A percentile compares a stretch with the other conserved stretches of the same genome.
phyloP scores from a whole-genome alignment of 2,113 vertebrate species.

The Grus americana region DNA sequence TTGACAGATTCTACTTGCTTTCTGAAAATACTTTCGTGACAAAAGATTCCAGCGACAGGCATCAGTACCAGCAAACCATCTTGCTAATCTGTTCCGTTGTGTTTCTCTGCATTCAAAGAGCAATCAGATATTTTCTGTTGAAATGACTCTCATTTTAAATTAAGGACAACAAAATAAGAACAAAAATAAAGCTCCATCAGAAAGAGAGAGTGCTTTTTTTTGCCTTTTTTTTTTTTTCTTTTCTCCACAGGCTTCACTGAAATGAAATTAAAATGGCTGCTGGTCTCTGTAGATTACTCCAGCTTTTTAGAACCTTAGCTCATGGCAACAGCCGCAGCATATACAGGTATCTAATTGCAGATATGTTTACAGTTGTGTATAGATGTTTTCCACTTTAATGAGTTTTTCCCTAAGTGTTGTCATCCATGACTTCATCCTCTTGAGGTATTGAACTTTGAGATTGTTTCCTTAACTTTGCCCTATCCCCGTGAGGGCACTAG shows the following conservation, averaged over 20 bases:
- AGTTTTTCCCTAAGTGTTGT: not conserved
- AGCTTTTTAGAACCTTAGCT: not conserved
- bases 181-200: not conserved
- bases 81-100: not conserved
- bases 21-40: constrained; percentile 40
- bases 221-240: not conserved
- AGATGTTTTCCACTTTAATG: not conserved
- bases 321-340: not conserved
- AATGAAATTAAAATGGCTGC: not conserved
- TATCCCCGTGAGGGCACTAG: not conserved
- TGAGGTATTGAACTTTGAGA: not conserved
- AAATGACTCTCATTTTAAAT: constrained; percentile 30
- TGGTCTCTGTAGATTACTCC: not conserved
- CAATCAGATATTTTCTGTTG: constrained; percentile 20
- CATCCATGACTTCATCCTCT: not conserved
- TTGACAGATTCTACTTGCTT: constrained; percentile 48
- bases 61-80: constrained; percentile 10
- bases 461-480: not conserved
- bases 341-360: not conserved
- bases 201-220: not conserved
- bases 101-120: constrained; percentile 6
- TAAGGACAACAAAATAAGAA: not conserved
- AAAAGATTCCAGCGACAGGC: constrained; percentile 32
- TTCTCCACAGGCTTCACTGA: not conserved
- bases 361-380: not conserved